phyloP scores from a whole-genome alignment of 2,797 vertebrate species.

The Nothura maculosa region DNA sequence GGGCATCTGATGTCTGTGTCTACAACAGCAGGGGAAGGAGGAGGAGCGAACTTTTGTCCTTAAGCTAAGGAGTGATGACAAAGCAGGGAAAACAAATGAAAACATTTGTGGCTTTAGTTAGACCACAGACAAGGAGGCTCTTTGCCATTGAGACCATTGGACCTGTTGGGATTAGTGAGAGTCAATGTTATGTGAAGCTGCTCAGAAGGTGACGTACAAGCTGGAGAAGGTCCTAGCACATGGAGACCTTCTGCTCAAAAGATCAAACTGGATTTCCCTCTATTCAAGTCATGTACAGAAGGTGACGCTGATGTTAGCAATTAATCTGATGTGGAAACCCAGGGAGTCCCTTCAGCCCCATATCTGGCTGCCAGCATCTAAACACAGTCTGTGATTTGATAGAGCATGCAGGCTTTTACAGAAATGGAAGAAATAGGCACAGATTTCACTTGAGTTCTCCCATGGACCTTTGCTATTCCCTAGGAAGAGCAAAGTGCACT shows the following conservation, averaged over 20 bases:
- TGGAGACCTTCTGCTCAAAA: background rate
- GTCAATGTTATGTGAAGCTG: background rate
- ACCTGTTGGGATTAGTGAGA: background rate
- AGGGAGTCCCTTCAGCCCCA: background rate
- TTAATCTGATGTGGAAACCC: background rate
- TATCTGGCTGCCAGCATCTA: background rate
- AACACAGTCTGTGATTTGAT: background rate
- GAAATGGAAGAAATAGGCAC: background rate
- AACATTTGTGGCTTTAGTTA: background rate
- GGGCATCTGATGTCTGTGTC: background rate
- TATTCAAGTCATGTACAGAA: background rate
- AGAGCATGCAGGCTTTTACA: fast-evolving
- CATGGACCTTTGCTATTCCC: background rate
- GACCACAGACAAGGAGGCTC: background rate
- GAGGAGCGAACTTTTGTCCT: background rate
- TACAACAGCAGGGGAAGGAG: background rate
- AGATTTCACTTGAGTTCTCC: background rate
- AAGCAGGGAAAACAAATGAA: background rate
- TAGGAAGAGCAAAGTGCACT: background rate
- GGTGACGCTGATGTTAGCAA: background rate
- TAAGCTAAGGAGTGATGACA: background rate
- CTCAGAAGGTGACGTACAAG: background rate
- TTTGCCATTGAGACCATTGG: background rate
- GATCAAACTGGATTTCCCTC: background rate
- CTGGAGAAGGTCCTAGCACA: background rate